phyloP scores from a whole-genome alignment of 1,140 invertebrate genomes.

The Lucilia cuprina region DNA sequence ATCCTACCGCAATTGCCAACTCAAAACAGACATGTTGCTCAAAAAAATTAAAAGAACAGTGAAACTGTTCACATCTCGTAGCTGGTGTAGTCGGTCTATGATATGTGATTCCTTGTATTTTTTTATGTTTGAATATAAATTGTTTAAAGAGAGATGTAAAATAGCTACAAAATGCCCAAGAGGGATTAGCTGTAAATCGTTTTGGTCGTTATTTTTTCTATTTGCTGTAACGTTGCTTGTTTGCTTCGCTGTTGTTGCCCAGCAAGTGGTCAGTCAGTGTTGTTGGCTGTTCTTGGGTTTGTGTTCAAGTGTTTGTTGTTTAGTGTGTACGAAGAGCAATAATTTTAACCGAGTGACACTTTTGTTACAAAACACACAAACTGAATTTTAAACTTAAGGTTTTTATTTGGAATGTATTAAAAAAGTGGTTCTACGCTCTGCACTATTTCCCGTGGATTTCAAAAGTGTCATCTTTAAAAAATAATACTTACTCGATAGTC shows the following conservation, averaged over 20 bases:
- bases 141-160: constrained; percentile 22
- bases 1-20: neutral
- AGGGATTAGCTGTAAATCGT: constrained; percentile 61
- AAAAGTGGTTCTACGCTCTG: neutral
- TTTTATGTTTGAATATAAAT: neutral
- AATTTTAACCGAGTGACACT: constrained; percentile 31
- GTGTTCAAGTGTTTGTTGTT: neutral
- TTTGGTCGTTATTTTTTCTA: constrained; percentile 29
- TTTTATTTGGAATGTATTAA: neutral
- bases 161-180: constrained; percentile 59
- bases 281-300: neutral
- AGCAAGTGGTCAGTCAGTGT: neutral
- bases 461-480: no score
- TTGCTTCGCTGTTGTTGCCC: no score
- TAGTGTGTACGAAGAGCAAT: neutral
- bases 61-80: neutral
- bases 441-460: neutral
- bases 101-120: neutral
- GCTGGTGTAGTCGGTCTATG: neutral
- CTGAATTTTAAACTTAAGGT: neutral
- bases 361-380: neutral
- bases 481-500: no score
- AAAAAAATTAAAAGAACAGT: neutral
- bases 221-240: neutral
- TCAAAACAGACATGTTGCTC: neutral